Base-by-base conservation (phyloP, 2,888 invertebrate species). In the Scaptomyza polygonia region DNA sequence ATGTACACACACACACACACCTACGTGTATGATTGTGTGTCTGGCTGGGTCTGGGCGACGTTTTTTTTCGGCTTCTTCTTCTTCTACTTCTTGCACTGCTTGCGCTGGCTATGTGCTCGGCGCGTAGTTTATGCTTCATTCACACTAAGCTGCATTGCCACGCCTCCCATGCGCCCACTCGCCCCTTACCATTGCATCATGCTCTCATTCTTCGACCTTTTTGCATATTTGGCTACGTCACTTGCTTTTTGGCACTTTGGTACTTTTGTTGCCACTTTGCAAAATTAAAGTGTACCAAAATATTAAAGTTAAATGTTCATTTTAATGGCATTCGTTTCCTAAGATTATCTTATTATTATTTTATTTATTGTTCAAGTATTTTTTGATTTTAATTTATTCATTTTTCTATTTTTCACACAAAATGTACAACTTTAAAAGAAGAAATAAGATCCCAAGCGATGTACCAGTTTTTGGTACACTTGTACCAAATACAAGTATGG, bases 91-190 rank as follows among this genome's bases (percentile, higher is more conserved):
- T 18, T 9, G 25, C 44, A 18, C 56, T 59, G 34, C 39, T 39
- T 62, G 14, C 21, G 40, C 34, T 39, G 52, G 52, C 30, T 53
- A 43, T 61, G 70, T 63, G 16, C 30, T 16, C 16, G 21, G 18
- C 14, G 42, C 14, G 56, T 71, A 76, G 77, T 56, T 67, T 58
- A 47, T 72, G 62, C 67, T 77, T 62, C 78, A 77, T 73, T 73
- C 73, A 73, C 72, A 56, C 72, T 71, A 59, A 56, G 56, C 76
- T 68, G 57, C 74, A 58, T 21, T 59, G 70, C 58, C 72, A 74
- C 72, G 48, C 75, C 75, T 55, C 75, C 72, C 70, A 16, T 42
- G 25, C 27, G 4, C 14, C 2, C 34, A 4, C 4, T 2, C 2
- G 21, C 9, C 3, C 1, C 32, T n/a, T 18, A 7, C 7, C 9